These are phyloP conservation scores for Artemia franciscana DNA, from an alignment of 1,140 invertebrate species.

Conservation along the genomic window DNA sequence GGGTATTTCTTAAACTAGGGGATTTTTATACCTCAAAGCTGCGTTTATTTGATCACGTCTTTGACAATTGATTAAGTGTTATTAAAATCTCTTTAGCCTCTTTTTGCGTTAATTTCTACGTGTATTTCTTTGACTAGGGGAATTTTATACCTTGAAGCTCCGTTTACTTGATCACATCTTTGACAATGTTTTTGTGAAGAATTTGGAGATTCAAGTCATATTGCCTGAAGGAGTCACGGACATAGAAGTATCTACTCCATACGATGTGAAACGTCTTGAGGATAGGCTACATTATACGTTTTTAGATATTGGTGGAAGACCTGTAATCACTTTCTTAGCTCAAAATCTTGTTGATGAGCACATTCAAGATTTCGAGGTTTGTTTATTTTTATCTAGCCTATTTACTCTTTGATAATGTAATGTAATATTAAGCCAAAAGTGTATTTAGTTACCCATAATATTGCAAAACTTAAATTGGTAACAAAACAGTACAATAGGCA, in stretches of 20 bases:
- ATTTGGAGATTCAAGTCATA: constrained; percentile 70
- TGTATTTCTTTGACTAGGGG: constrained; percentile 22
- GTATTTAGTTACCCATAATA: no score
- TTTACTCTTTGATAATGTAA: background rate
- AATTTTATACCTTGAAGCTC: constrained; percentile 67
- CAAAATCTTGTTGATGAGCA: constrained; percentile 85
- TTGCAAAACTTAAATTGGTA: background rate
- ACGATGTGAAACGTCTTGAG: constrained; percentile 41
- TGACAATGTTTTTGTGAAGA: constrained; percentile 87
- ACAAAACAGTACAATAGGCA: background rate
- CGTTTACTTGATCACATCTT: constrained; percentile 81
- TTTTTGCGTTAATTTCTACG: no score
- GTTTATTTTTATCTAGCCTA: background rate
- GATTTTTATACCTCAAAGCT: no score
- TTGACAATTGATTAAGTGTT: no score
- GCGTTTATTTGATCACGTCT: no score
- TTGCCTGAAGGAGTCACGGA: constrained; percentile 74
- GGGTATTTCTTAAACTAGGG: no score
- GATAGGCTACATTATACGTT: constrained; percentile 75
- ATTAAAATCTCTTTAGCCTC: no score
- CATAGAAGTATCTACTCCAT: constrained; percentile 61
- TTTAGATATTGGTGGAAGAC: constrained; percentile 75
- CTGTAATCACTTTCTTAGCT: constrained; percentile 63
- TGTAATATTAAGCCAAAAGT: no score
- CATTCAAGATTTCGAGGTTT: constrained; percentile 57